Evolutionary conservation across 1,140 invertebrate species (phyloP), one percentile per base, ranked within the genome.

Genomic region (Leptopilina boulardi): DNA sequence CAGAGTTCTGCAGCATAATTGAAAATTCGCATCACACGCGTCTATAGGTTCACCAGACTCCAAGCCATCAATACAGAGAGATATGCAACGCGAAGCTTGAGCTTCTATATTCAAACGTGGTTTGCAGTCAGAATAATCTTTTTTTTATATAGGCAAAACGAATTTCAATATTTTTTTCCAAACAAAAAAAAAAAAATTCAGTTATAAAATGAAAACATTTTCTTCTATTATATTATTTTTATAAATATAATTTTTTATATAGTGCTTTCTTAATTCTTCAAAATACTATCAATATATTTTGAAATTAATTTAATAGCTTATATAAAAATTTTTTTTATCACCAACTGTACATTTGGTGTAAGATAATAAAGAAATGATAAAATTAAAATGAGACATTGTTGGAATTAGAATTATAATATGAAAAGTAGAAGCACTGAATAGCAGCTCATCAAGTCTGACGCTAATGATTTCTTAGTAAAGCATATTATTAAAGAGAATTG

Each of bases 401-500:
- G n/a, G 3, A 9, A 18, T 77, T 76, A 77, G 75, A 72, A 54
- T 77, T 74, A 77, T 80, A 78, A 54, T 15, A 56, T 71, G 78
- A 56, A 78, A 78, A 44, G 75, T 72, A 21, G 38, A 77, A 56
- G 78, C 56, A 30, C 59, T 76, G 56, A 76, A 66, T 74, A 76
- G 79, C 75, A 71, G 59, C 75, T 79, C 81, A 80, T 82, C 76
- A 54, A 54, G 77, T 73, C 78, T 77, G 76, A 75, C 78, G 77
- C 73, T 85, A 84, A 85, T 85, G 80, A 81, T 79, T 83, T 84
- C 81, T 80, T 21, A 56, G 80, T 82, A 75, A 73, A 71, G 75
- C 72, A 59, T 76, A 42, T 80, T 77, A 78, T 71, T 85, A 78
- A 38, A 75, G 19, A 78, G 82, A 81, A 85, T 70, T 78, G 74